phyloP scores from a whole-genome alignment of 2,113 vertebrate genomes.

The Perca fluviatilis region DNA sequence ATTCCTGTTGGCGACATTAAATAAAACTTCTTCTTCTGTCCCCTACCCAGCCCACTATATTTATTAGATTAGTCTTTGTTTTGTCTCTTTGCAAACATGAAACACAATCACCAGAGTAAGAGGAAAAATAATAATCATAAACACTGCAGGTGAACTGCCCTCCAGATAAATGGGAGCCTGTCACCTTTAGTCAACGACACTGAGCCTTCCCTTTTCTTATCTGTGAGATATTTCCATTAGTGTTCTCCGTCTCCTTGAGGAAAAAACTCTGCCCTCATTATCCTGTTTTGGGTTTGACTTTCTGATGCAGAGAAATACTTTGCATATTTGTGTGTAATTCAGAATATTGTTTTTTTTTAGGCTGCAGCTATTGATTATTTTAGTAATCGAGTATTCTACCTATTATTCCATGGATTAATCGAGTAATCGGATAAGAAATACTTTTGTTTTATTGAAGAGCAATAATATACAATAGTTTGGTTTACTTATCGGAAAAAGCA shows the following conservation, averaged over 20 bases:
- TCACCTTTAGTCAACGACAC: slow-evolving; percentile 50
- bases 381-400: too few relatives aligned
- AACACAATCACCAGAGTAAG: slow-evolving; percentile 28
- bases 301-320: slow-evolving; percentile 28
- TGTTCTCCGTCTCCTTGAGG: slow-evolving; percentile 30
- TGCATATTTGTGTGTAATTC: slow-evolving; percentile 14
- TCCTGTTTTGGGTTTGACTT: slow-evolving; percentile 45
- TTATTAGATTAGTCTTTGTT: slow-evolving; percentile 21
- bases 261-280: slow-evolving; percentile 49
- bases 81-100: slow-evolving; percentile 25
- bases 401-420: too few relatives aligned
- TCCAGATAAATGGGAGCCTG: slow-evolving; percentile 39
- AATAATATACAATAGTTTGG: too few relatives aligned
- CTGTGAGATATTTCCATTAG: slow-evolving; percentile 46
- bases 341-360: background rate
- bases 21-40: slow-evolving; percentile 7
- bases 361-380: too few relatives aligned
- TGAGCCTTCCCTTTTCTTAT: slow-evolving; percentile 3
- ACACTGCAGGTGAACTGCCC: slow-evolving; percentile 30
- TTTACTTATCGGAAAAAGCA: too few relatives aligned
- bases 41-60: background rate
- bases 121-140: slow-evolving; percentile 32
- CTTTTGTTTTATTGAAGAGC: too few relatives aligned
- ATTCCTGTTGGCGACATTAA: slow-evolving; percentile 21
- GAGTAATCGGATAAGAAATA: too few relatives aligned